Evolutionary conservation across 2,888 invertebrate species (phyloP), one percentile per base, ranked within the genome.

Genomic region (Heteropelma amictum): DNA sequence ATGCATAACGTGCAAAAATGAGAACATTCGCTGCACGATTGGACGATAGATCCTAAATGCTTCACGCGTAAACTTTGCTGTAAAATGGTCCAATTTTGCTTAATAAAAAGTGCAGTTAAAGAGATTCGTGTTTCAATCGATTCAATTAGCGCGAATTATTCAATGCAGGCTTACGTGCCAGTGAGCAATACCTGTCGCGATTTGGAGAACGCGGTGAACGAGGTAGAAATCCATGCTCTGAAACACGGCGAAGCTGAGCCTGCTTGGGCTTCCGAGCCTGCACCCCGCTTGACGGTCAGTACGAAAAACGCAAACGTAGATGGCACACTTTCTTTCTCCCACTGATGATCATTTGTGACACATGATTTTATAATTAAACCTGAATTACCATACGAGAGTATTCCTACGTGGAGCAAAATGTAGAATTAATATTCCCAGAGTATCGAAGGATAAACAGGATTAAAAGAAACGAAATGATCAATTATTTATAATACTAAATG

Each of bases 171-270:
- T 10, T 90, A 90, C 71, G 84, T 87, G n/a, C 87, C 89, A 2
- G 83, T 82, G 40, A 89, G 84, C 61, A 90, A 90, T 78, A 85
- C 81, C 70, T 90, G 90, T 78, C 83, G 85, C 47, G 86, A 90
- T 81, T 77, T 90, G 72, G 88, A 88, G 75, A 80, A 80, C 19
- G 77, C 85, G 1, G 83, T 90, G 7, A 84, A 74, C 64, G 77
- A 77, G 47, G 78, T 75, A 47, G 82, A 82, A 77, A 73, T 82
- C 47, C 76, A 70, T 8, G 77, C 76, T 7, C 30, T 82, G 47
- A 79, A 71, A 40, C 75, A 73, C 19, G 80, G 80, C 14, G 68
- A 69, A 23, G 76, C 74, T 51, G 77, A 79, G 54, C 65, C 77
- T 2, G 78, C 74, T 53, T 80, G 81, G 81, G 54, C 72, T 26